These are phyloP conservation scores for Taeniopygia guttata DNA, from an alignment of 2,797 vertebrate species.

Conservation along the genomic window DNA sequence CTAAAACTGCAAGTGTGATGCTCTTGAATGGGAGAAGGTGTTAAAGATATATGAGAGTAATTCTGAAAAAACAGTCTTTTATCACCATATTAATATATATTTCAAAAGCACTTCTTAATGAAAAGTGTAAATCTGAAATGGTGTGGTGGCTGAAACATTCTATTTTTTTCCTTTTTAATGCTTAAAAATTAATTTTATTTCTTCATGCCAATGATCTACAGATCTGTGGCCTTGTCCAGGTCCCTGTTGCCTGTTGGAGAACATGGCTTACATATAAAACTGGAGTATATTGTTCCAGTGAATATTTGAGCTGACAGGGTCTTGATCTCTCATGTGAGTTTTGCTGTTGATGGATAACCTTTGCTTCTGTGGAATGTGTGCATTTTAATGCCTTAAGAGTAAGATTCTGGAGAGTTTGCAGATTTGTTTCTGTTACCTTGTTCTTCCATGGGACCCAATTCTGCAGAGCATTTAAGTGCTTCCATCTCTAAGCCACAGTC, in stretches of 20 bases:
- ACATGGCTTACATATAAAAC: constrained; percentile 52
- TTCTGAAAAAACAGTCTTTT: background rate
- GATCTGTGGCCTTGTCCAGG: background rate
- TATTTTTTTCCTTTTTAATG: background rate
- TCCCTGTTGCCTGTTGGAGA: constrained; percentile 30
- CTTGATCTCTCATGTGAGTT: constrained; percentile 50
- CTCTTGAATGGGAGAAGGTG: background rate
- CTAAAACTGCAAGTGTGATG: background rate
- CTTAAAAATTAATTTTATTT: background rate
- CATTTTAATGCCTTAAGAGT: constrained; percentile 21
- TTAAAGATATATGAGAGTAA: background rate
- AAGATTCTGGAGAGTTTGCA: background rate
- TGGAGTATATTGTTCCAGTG: constrained; percentile 52
- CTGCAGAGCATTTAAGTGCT: background rate
- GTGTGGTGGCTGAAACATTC: background rate
- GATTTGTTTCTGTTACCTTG: background rate
- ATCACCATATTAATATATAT: background rate
- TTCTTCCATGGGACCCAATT: background rate
- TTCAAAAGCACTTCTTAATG: background rate
- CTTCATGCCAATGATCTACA: background rate
- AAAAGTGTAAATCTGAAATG: background rate
- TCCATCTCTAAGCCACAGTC: background rate
- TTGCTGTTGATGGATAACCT: constrained; percentile 71
- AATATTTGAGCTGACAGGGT: constrained; percentile 30
- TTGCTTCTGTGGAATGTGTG: constrained; percentile 45